Conservation (phyloP, 92 coral and sea anemone genomes). For the Actinernus sp. region DNA sequence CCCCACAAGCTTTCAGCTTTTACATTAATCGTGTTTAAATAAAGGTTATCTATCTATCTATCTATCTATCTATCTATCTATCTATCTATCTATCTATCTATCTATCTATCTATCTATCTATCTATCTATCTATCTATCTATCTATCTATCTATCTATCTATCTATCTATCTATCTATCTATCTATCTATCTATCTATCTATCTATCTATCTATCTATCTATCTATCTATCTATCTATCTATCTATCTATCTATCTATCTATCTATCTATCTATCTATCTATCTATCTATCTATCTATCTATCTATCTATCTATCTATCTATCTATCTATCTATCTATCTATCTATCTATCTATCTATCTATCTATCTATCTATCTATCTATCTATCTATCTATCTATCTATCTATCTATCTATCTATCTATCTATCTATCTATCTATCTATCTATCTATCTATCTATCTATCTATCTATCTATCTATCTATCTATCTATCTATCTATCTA, state of each 20-base stretch:
- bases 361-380: slow-evolving; percentile 19
- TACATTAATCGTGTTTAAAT: too few species aligned
- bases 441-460: slow-evolving; percentile 11
- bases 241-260: slow-evolving; percentile 8
- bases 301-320: slow-evolving; percentile 19
- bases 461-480: slow-evolving; percentile 30
- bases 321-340: slow-evolving; percentile 19
- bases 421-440: slow-evolving; percentile 18
- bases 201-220: slow-evolving; percentile 8
- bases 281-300: slow-evolving; percentile 12
- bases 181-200: slow-evolving; percentile 8
- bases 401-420: slow-evolving; percentile 19
- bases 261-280: slow-evolving; percentile 8
- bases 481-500: slow-evolving; percentile 30
- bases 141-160: slow-evolving; percentile 19
- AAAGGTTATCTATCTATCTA: too few species aligned
- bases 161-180: slow-evolving; percentile 19
- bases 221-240: slow-evolving; percentile 8
- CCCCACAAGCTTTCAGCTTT: too few species aligned
- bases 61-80: slow-evolving; percentile 9
- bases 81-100: slow-evolving; percentile 10
- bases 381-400: slow-evolving; percentile 19
- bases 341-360: slow-evolving; percentile 19
- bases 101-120: slow-evolving; percentile 13
- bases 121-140: slow-evolving; percentile 19